These are phyloP conservation scores for Callyntrura guangdongensis DNA, from an alignment of 2,888 invertebrate genomes.

Conservation along the genomic window DNA sequence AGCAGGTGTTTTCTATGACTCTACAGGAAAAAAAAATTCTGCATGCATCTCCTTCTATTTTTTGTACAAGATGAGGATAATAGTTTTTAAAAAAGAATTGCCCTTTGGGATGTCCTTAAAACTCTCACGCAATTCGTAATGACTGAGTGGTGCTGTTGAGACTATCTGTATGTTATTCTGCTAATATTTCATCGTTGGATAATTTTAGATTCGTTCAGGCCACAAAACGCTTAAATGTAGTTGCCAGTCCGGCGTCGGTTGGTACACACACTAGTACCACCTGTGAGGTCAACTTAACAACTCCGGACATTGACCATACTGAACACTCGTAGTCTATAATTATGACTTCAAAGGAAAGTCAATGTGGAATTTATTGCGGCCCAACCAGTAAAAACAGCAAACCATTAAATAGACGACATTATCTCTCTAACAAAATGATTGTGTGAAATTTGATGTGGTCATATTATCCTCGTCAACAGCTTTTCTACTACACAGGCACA, in stretches of 20 bases:
- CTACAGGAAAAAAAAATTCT: constrained; percentile 1
- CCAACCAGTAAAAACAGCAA: constrained; percentile 3
- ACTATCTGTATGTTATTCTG: background rate
- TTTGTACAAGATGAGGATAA: background rate
- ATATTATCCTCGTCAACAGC: constrained; percentile 22
- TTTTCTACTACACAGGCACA: background rate
- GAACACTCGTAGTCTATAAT: background rate
- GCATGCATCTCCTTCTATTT: background rate
- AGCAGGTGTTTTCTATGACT: constrained; percentile 37
- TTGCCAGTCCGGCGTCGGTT: background rate
- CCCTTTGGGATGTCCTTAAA: constrained; percentile 29
- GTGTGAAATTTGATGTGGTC: background rate
- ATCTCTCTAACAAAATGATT: background rate
- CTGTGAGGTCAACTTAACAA: constrained; percentile 35
- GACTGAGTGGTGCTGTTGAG: background rate
- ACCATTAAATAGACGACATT: constrained; percentile 1
- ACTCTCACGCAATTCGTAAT: constrained; percentile 55
- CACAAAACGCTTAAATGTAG: constrained; percentile 9
- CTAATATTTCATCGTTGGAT: background rate
- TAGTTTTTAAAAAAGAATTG: constrained; percentile 7
- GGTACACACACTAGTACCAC: constrained; percentile 1
- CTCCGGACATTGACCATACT: constrained; percentile 57
- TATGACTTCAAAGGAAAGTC: constrained; percentile 53
- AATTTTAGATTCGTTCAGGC: constrained; percentile 59
- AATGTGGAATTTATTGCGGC: constrained; percentile 46